phyloP scores from a whole-genome alignment of 2,888 invertebrate species.

The Parnassius orleans region DNA sequence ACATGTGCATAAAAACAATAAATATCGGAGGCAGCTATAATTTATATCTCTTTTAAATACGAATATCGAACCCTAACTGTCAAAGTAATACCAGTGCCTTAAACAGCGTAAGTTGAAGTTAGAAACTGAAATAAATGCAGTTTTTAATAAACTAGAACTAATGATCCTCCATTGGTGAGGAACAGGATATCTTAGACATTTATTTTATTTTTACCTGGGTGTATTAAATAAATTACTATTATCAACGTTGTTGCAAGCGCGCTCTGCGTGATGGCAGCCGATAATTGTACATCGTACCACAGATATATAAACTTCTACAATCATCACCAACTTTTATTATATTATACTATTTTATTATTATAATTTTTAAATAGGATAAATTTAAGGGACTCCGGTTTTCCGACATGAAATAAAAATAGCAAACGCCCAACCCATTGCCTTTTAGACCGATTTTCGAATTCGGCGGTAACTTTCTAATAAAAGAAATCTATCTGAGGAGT shows the following conservation, averaged over 20 bases:
- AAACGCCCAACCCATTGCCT: too few relatives aligned
- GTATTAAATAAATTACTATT: slow-evolving; percentile 20
- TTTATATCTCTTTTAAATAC: too few relatives aligned
- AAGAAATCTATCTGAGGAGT: too few relatives aligned
- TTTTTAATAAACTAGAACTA: slow-evolving; percentile 15
- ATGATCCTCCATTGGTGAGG: slow-evolving; percentile 12
- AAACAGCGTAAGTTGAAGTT: neutral
- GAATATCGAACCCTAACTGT: neutral
- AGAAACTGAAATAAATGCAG: slow-evolving; percentile 4
- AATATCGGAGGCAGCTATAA: too few relatives aligned
- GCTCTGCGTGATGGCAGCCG: slow-evolving; percentile 19
- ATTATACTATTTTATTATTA: too few relatives aligned
- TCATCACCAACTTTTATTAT: neutral
- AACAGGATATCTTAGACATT: slow-evolving; percentile 17
- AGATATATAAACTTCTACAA: slow-evolving; percentile 2
- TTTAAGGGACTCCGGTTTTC: too few relatives aligned
- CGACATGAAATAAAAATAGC: too few relatives aligned
- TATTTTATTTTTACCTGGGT: slow-evolving; percentile 22
- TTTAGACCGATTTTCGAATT: too few relatives aligned
- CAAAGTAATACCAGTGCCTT: slow-evolving; percentile 1
- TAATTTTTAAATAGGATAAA: too few relatives aligned
- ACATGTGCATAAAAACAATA: too few relatives aligned
- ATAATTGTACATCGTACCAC: slow-evolving; percentile 11
- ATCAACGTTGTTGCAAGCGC: slow-evolving; percentile 15
- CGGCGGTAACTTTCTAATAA: too few relatives aligned